phyloP scores from a whole-genome alignment of 92 coral and sea anemone species.

The Pocillopora grandis region DNA sequence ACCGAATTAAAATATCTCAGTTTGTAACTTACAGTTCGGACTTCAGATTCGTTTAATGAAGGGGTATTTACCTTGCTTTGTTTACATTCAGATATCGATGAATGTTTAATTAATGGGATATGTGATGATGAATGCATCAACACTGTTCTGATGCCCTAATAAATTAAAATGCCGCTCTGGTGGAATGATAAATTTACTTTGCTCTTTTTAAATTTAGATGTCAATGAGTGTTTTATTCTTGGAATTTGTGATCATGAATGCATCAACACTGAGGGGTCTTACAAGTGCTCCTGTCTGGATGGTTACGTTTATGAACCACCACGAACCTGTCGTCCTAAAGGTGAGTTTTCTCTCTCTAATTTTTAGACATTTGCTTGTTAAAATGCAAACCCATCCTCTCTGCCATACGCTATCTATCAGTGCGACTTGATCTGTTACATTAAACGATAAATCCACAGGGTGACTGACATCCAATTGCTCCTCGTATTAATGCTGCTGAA shows the following conservation, averaged over 20 bases:
- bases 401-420: too few relatives aligned
- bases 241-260: conserved; percentile 84
- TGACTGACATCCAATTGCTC: too few relatives aligned
- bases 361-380: not conserved
- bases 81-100: conserved; percentile 65
- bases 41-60: too few relatives aligned
- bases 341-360: conserved; percentile 31
- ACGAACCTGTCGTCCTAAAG: conserved; percentile 72
- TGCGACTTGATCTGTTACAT: too few relatives aligned
- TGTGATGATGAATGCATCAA: conserved; percentile 83
- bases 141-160: not conserved
- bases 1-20: too few relatives aligned
- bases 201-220: conserved; percentile 45
- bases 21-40: too few relatives aligned
- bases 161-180: too few relatives aligned
- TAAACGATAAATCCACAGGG: too few relatives aligned
- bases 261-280: conserved; percentile 72
- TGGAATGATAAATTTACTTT: not conserved
- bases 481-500: too few relatives aligned
- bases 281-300: conserved; percentile 73
- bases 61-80: not conserved
- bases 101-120: conserved; percentile 57
- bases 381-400: too few relatives aligned
- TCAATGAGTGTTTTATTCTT: conserved; percentile 70
- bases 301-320: conserved; percentile 71